These are phyloP conservation scores for Batillaria attramentaria DNA, from an alignment of 1,140 invertebrate genomes.

Conservation along the genomic window DNA sequence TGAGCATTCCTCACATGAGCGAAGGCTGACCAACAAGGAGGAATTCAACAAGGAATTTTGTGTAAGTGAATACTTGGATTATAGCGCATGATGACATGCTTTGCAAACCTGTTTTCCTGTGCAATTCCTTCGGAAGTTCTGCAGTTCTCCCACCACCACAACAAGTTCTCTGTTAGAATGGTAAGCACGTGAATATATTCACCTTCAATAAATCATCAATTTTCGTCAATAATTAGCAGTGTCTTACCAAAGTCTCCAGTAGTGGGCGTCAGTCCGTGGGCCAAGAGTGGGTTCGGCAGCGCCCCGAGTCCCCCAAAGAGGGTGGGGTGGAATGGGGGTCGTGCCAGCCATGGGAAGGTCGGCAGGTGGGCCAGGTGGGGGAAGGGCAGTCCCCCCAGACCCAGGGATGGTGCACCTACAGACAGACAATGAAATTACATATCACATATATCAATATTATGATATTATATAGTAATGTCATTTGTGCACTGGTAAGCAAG, in stretches of 20 bases:
- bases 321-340: conserved; percentile 52
- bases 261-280: conserved; percentile 40
- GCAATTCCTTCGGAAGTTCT: no score
- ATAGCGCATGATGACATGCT: no score
- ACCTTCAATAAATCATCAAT: no score
- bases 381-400: conserved; percentile 47
- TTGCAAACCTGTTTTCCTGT: no score
- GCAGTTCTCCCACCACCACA: no score
- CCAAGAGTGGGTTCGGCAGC: conserved; percentile 43
- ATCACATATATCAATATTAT: conserved; percentile 10
- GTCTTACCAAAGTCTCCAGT: conserved; percentile 34
- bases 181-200: no score
- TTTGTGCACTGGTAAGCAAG: not conserved
- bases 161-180: no score
- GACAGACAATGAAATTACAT: conserved; percentile 9
- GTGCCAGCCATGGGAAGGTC: conserved; percentile 54
- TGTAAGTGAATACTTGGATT: no score
- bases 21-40: no score
- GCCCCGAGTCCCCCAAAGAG: conserved; percentile 58
- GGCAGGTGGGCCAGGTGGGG: conserved; percentile 57
- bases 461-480: not conserved
- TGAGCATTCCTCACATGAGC: no score
- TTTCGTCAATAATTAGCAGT: no score
- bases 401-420: conserved; percentile 51
- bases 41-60: no score